These are phyloP conservation scores for Dendrolimus pini DNA, from an alignment of 2,888 invertebrate species.

Conservation along the genomic window DNA sequence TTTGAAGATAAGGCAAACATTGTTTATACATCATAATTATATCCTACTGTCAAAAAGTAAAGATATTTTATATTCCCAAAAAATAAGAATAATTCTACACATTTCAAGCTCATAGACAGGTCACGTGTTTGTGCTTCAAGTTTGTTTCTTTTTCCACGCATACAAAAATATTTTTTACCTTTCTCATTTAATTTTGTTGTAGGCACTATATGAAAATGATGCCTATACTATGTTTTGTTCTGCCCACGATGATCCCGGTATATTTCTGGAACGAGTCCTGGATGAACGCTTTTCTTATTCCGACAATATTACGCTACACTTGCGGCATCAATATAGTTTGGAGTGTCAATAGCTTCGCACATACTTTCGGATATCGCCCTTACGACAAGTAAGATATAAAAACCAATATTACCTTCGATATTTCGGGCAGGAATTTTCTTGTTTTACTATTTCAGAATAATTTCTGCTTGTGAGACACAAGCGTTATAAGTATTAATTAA, in stretches of 20 bases:
- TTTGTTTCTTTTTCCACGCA: too few species aligned
- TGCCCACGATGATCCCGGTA: slow-evolving; percentile 88
- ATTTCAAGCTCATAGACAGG: too few species aligned
- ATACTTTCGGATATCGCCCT: slow-evolving; percentile 92
- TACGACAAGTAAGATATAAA: slow-evolving; percentile 83
- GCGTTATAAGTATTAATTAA: too few species aligned
- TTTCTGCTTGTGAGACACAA: too few species aligned
- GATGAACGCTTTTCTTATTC: slow-evolving; percentile 84
- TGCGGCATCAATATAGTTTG: slow-evolving; percentile 90
- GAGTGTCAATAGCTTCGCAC: slow-evolving; percentile 95
- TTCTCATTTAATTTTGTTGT: slow-evolving; percentile 8
- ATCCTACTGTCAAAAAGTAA: too few species aligned
- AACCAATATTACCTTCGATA: not conserved
- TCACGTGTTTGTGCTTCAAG: too few species aligned
- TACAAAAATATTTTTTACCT: not conserved
- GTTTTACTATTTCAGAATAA: not conserved
- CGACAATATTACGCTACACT: slow-evolving; percentile 86
- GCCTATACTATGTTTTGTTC: slow-evolving; percentile 85
- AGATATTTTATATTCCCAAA: too few species aligned
- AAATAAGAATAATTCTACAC: too few species aligned
- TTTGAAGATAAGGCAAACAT: too few species aligned
- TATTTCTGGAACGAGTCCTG: slow-evolving; percentile 86
- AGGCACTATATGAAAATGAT: slow-evolving; percentile 86
- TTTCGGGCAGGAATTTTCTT: not conserved
- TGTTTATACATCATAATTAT: too few species aligned